Conservation (phyloP, 2,888 invertebrate genomes). For the Diarsia brunnea region DNA sequence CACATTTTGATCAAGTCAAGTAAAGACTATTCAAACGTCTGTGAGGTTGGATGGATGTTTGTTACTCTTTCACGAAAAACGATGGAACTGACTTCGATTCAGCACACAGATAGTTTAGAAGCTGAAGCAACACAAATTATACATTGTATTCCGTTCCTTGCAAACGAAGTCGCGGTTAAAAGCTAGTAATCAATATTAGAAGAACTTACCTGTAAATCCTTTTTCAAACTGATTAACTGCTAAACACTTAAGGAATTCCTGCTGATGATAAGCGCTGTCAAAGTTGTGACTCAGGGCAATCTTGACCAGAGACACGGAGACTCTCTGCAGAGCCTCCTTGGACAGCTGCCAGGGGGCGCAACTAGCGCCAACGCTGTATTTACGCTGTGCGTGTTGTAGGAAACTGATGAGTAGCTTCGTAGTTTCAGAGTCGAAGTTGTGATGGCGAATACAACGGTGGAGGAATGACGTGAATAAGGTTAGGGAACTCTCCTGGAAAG, state of each 20-base stretch:
- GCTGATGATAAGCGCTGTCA: constrained; percentile 92
- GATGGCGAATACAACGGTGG: constrained; percentile 86
- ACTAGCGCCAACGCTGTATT: constrained; percentile 81
- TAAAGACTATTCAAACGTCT: neutral
- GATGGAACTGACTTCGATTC: too few relatives aligned
- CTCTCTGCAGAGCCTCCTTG: constrained; percentile 90
- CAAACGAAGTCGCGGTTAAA: too few relatives aligned
- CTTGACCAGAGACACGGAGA: constrained; percentile 91
- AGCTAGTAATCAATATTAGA: neutral
- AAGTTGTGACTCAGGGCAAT: constrained; percentile 91
- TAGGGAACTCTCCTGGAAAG: constrained; percentile 92
- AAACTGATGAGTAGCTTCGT: constrained; percentile 80
- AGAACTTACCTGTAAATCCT: constrained; percentile 85
- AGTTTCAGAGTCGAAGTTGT: constrained; percentile 86
- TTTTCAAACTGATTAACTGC: constrained; percentile 90
- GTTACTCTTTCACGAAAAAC: too few relatives aligned
- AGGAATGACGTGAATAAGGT: constrained; percentile 91
- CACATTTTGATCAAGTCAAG: neutral
- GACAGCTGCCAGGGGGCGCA: constrained; percentile 81
- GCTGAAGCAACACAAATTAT: too few relatives aligned
- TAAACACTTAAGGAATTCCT: constrained; percentile 91
- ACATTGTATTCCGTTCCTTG: too few relatives aligned
- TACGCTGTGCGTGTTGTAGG: constrained; percentile 81
- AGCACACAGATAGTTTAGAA: too few relatives aligned
- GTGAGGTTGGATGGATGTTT: neutral